Percentiles rank a stretch among this genome's conserved stretches.
phyloP scores from a whole-genome alignment of 2,113 vertebrate genomes.

The Sardina pilchardus region DNA sequence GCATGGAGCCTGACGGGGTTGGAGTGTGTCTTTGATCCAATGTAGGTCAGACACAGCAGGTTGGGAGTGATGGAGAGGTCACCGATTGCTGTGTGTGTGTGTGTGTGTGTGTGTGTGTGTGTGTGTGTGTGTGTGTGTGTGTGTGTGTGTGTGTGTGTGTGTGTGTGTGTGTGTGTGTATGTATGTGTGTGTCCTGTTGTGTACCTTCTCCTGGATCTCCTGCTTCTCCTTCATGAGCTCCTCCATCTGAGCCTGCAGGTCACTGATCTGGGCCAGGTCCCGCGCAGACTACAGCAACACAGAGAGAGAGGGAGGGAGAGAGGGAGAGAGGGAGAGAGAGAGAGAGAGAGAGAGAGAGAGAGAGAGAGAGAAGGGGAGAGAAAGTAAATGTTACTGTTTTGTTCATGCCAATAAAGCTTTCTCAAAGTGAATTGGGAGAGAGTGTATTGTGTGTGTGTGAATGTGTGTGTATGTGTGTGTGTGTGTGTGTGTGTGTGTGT shows the following conservation, averaged over 20 bases:
- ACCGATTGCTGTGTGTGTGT: neutral
- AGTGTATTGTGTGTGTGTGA: neutral
- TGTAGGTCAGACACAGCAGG: no score
- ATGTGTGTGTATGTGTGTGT: no score
- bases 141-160: neutral
- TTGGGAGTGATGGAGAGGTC: neutral
- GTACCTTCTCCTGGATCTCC: constrained; percentile 96
- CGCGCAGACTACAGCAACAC: constrained; percentile 81
- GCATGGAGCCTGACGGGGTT: neutral
- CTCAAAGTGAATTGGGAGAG: no score
- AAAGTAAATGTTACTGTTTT: neutral
- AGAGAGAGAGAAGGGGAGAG: neutral
- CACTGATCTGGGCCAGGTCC: constrained; percentile 93
- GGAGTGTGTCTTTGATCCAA: neutral
- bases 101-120: neutral
- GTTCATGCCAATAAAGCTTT: no score
- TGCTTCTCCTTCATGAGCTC: constrained; percentile 93
- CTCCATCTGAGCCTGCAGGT: constrained; percentile 92
- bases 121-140: neutral
- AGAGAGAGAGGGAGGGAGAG: neutral
- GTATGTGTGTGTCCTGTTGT: constrained; percentile 14
- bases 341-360: neutral
- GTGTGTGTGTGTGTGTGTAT: neutral
- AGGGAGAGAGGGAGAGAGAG: neutral
- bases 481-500: neutral